Conservation (phyloP, 1,140 invertebrate species). For the Apis florea region DNA sequence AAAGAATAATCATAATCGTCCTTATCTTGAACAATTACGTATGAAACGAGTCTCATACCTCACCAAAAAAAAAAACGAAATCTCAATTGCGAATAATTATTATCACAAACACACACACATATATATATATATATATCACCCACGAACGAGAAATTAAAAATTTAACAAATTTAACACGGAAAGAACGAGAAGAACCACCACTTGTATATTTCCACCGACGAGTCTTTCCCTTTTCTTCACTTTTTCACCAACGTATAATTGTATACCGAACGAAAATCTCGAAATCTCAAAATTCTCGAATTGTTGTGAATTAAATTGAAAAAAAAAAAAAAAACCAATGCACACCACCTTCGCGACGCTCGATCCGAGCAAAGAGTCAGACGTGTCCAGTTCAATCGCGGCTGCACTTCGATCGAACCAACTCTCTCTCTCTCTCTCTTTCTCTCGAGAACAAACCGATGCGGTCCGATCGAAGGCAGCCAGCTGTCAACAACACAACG, state of each 20-base stretch:
- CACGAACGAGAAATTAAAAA: background rate
- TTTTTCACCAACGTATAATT: background rate
- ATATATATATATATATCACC: no score
- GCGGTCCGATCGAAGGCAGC: slow-evolving; percentile 66
- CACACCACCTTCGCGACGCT: slow-evolving; percentile 70
- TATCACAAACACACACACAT: no score
- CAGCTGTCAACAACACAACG: slow-evolving; percentile 40
- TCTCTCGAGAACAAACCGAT: background rate
- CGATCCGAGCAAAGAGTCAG: slow-evolving; percentile 26
- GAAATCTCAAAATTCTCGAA: no score
- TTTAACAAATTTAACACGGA: background rate
- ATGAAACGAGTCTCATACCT: background rate
- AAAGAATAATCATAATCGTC: background rate
- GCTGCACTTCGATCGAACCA: slow-evolving; percentile 67
- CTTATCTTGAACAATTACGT: background rate
- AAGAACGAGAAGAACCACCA: background rate
- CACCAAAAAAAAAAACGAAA: background rate
- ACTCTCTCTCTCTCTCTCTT: no score
- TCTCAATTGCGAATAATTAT: no score
- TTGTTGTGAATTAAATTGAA: background rate
- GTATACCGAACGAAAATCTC: no score
- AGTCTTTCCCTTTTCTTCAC: background rate
- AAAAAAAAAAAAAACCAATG: background rate
- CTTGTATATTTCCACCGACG: background rate
- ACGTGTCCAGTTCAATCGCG: slow-evolving; percentile 69